Conservation (phyloP, 2,113 vertebrate genomes). For the Lathamus discolor region DNA sequence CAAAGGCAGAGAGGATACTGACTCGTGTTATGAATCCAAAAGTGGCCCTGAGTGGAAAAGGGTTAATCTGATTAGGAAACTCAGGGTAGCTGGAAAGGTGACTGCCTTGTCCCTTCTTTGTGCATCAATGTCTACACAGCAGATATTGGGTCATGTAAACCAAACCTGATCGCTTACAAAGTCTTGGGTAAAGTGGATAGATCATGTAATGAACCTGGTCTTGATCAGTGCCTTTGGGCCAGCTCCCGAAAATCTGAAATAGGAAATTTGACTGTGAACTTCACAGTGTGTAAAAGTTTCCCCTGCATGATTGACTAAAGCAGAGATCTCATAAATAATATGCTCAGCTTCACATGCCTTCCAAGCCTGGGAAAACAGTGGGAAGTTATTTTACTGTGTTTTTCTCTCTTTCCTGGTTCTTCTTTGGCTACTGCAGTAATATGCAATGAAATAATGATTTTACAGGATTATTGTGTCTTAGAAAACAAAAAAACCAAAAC, state of each 20-base stretch:
- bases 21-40: not conserved
- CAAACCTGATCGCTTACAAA: not conserved
- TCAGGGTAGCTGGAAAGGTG: not conserved
- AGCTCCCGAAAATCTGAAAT: not conserved
- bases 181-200: not conserved
- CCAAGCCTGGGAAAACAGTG: not conserved
- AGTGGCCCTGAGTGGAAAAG: not conserved
- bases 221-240: not conserved
- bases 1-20: not conserved
- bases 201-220: not conserved
- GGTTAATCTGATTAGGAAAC: not conserved
- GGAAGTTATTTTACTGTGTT: not conserved
- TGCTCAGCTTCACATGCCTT: not conserved
- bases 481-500: not conserved
- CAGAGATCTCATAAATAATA: not conserved
- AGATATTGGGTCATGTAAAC: not conserved
- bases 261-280: not conserved
- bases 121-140: not conserved
- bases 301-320: not conserved
- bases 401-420: not conserved
- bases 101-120: not conserved
- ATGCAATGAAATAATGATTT: not conserved
- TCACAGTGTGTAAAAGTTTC: not conserved
- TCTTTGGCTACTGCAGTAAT: not conserved
- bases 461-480: not conserved